Base-by-base conservation (phyloP, 2,797 vertebrate genomes). In the Parauchenoglanis punctatus region DNA sequence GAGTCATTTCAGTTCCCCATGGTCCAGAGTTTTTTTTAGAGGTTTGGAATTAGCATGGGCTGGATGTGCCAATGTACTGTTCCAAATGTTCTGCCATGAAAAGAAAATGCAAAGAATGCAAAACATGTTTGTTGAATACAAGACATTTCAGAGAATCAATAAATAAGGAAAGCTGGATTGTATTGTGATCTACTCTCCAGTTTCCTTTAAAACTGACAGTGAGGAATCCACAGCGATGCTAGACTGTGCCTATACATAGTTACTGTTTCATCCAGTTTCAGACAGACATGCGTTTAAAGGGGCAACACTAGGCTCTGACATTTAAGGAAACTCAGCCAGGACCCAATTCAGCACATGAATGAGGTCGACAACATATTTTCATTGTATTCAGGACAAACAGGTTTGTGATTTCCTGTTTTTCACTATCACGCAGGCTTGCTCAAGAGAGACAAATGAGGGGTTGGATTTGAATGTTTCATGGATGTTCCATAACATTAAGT, bases 31-130 rank as follows among this genome's bases (percentile, higher is more conserved):
- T 40, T 18, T n/a, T 86, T 25, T 59, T 28, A 63, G 17, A 46
- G 13, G 72, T 56, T 68, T 44, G 49, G 76, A 18, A 61, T 49
- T 46, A 46, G 80, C 40, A 44, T 40, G n/a, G 18, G 2, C 52
- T 58, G 68, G 31, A 44, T 40, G 68, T 73, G 83, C 67, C 68
- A 56, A 44, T 5, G 4, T 5, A 23, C 52, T n/a, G 40, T 65
- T 61, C 73, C 40, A 85, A 85, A 54, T 15, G 72, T 23, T n/a
- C 35, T 63, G 56, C 73, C 0, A 12, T 23, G 83, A 59, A 85
- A 20, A 85, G 6, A 73, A 54, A 17, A 72, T 25, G 28, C 59
- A 65, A n/a, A 4, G 18, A 46, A 44, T 44, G 31, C 56, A 44
- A 61, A 81, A 20, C n/a, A 54, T 17, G 2, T 31, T 17, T 23